Percentiles rank a stretch among this genome's conserved stretches.
Evolutionary conservation across 2,797 vertebrate genomes (phyloP).

Genomic region (Acanthurus lineatus): DNA sequence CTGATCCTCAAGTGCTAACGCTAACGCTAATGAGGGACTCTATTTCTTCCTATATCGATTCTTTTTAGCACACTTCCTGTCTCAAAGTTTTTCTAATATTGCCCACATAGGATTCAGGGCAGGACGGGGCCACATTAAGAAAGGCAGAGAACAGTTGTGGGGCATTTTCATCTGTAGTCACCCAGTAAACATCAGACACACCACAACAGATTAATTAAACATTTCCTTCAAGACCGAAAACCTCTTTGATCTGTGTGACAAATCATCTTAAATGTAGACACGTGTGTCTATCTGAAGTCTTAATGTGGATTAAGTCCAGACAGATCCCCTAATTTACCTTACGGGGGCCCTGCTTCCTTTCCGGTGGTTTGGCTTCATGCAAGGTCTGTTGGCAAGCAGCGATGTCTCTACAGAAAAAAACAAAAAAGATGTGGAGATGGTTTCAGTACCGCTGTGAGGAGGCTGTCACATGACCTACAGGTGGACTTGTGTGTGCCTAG

Average conservation of each 20-base stretch:
- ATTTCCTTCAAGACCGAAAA: conserved; percentile 18
- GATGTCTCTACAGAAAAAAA: neutral
- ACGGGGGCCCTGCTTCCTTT: conserved; percentile 36
- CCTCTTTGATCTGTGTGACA: conserved; percentile 50
- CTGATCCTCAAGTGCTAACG: neutral
- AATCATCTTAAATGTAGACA: conserved; percentile 60
- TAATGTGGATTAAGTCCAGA: conserved; percentile 41
- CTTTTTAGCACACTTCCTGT: too few species aligned
- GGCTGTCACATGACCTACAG: conserved; percentile 1
- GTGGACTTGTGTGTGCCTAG: conserved; percentile 7
- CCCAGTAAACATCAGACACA: conserved; percentile 31
- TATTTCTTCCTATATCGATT: neutral
- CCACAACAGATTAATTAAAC: conserved; percentile 18
- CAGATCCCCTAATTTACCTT: conserved; percentile 39
- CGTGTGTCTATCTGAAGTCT: conserved; percentile 48
- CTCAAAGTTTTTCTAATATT: too few species aligned
- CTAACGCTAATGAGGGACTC: neutral
- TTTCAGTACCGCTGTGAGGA: conserved; percentile 4
- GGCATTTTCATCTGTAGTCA: conserved; percentile 22
- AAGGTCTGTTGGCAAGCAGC: conserved; percentile 15
- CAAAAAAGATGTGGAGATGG: neutral
- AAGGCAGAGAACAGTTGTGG: neutral
- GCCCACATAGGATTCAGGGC: too few species aligned
- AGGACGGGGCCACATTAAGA: too few species aligned
- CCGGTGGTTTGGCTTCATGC: conserved; percentile 31